Conservation (phyloP, 2,113 vertebrate genomes). For the Phyllostomus discolor region DNA sequence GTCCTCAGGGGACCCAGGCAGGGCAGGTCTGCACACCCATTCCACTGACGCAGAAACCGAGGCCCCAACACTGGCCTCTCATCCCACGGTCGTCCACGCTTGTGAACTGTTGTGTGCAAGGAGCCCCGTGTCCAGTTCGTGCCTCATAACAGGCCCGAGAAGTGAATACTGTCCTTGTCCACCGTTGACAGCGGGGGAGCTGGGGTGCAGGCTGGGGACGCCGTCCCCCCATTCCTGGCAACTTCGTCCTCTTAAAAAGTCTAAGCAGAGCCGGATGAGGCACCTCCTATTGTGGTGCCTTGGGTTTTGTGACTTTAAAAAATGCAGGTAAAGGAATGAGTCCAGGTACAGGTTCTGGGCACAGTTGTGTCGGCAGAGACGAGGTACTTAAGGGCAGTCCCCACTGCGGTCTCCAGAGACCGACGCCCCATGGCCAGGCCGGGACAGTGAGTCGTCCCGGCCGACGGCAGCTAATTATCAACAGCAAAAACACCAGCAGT, state of each 20-base stretch:
- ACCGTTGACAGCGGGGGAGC: too few relatives aligned
- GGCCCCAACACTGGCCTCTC: background rate
- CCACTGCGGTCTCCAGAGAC: too few relatives aligned
- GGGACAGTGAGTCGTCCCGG: background rate
- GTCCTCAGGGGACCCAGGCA: background rate
- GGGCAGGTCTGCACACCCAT: background rate
- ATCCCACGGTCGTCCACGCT: accelerated
- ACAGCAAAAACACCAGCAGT: background rate
- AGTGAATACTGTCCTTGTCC: accelerated
- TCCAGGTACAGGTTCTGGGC: background rate
- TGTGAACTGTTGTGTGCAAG: accelerated
- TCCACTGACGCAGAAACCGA: background rate
- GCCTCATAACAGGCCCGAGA: background rate
- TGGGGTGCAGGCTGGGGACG: background rate
- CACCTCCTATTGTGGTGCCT: background rate
- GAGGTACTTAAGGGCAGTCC: background rate
- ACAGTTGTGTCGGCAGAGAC: background rate
- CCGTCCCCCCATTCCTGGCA: background rate
- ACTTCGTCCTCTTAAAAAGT: background rate
- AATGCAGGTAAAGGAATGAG: background rate
- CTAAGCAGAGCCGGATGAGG: background rate
- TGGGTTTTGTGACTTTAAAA: background rate
- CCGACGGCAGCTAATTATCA: background rate
- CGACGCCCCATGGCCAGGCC: accelerated
- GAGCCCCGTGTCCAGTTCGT: accelerated